phyloP scores from a whole-genome alignment of 2,888 invertebrate genomes.

The Pseudococcus jackbeardsleyi region DNA sequence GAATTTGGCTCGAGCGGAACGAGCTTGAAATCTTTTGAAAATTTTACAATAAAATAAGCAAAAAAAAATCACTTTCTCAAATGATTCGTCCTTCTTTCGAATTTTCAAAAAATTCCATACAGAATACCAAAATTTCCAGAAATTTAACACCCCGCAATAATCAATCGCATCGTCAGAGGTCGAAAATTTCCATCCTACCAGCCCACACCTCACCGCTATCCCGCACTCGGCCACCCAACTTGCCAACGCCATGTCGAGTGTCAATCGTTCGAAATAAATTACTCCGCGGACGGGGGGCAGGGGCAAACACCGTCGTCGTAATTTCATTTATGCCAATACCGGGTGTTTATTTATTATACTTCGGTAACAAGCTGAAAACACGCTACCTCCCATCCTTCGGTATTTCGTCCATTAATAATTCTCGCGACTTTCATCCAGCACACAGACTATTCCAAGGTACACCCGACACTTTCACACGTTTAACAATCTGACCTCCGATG shows the following conservation, averaged over 20 bases:
- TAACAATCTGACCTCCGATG: constrained; percentile 19
- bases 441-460: not conserved
- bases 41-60: no score
- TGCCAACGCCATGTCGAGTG: constrained; percentile 9
- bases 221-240: constrained; percentile 20
- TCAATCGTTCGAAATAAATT: constrained; percentile 25
- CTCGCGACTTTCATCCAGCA: not conserved
- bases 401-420: constrained; percentile 40
- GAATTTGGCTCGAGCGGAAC: no score
- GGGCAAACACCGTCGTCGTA: not conserved
- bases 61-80: no score
- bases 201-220: not conserved
- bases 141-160: no score
- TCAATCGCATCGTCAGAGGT: not conserved
- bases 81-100: no score
- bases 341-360: constrained; percentile 46
- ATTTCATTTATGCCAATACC: constrained; percentile 48
- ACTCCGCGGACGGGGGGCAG: not conserved
- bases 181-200: not conserved
- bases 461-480: not conserved
- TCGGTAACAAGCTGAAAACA: constrained; percentile 44
- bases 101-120: no score
- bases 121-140: no score
- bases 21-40: no score
- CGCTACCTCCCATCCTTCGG: not conserved